Conservation (phyloP, 2,888 invertebrate genomes). For the Ischnus inquisitorius region DNA sequence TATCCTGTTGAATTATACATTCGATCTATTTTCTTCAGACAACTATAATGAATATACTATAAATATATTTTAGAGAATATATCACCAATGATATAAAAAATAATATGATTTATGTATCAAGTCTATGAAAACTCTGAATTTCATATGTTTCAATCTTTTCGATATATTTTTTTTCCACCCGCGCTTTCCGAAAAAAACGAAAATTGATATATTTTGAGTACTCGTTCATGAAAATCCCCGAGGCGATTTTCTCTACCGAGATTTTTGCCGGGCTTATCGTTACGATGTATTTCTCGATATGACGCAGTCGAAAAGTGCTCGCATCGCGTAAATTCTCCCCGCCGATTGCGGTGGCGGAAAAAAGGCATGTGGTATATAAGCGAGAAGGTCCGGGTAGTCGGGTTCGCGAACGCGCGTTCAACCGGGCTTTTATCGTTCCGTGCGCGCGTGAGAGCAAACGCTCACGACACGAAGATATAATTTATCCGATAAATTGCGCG, state of each 20-base stretch:
- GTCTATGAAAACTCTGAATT: too few species aligned
- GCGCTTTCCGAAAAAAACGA: too few species aligned
- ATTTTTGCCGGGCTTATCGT: slow-evolving; percentile 44
- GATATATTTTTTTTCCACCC: too few species aligned
- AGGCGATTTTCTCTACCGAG: slow-evolving; percentile 6
- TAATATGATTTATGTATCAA: too few species aligned
- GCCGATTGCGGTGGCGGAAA: neutral
- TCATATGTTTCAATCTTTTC: too few species aligned
- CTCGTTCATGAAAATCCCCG: too few species aligned
- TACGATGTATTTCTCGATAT: slow-evolving; percentile 32
- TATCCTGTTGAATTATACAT: too few species aligned
- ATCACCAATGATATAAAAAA: too few species aligned
- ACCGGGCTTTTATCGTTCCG: slow-evolving; percentile 43
- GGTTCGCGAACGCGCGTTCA: neutral
- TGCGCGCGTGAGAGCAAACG: slow-evolving; percentile 7
- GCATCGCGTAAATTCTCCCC: slow-evolving; percentile 4
- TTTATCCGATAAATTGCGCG: slow-evolving; percentile 53
- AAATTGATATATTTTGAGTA: too few species aligned
- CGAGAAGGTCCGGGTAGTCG: slow-evolving; percentile 15
- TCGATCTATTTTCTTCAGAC: too few species aligned
- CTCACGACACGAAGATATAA: slow-evolving; percentile 34
- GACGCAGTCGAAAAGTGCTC: neutral
- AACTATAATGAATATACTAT: too few species aligned
- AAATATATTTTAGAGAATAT: too few species aligned
- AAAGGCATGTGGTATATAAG: neutral